Evolutionary conservation across 2,113 vertebrate genomes (phyloP), one percentile per base, ranked within the genome.

Genomic region (Felis catus): DNA sequence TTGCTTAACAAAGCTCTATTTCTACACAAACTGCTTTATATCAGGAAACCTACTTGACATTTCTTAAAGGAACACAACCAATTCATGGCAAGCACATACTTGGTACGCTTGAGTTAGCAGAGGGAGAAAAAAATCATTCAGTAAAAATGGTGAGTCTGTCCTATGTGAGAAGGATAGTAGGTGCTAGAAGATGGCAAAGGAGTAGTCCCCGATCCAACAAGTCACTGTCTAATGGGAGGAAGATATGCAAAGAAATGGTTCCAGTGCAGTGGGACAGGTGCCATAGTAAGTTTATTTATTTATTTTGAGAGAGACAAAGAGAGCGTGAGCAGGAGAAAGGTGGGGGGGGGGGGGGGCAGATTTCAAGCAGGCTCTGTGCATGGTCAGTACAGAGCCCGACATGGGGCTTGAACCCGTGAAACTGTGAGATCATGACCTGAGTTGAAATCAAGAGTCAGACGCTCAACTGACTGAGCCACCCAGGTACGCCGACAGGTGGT

Each of bases 1-100:
- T 53, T 90, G 70, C 87, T 97, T 95, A 88, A 96, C 86, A 92
- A 70, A 84, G 78, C 82, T 94, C 89, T 92, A 36, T 93, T 97
- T 96, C 94, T 70, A 51, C 15, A 74, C 45, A 91, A 85, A 85
- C 93, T 79, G 36, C 94, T 93, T 97, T 97, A 81, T 87, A 93
- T 94, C n/a, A 76, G 96, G 91, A 96, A 95, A 71, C 61, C 63
- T 48, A 48, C 61, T 83, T 48, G 91, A 53, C 65, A 90, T 87
- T 91, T 97, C 91, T 95, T 97, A 97, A 95, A 96, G 91, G 53
- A 97, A 68, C 63, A 63, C 27, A 36, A 48, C 45, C 45, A 45
- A 89, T 92, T 97, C 83, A 74, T 70, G 45, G 85, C 58, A 89
- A 89, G 45, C 33, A 33, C 71, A 27, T 41, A 53, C 58, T 66